phyloP scores from a whole-genome alignment of 2,797 vertebrate genomes.

The Hyperoplus lanceolatus region DNA sequence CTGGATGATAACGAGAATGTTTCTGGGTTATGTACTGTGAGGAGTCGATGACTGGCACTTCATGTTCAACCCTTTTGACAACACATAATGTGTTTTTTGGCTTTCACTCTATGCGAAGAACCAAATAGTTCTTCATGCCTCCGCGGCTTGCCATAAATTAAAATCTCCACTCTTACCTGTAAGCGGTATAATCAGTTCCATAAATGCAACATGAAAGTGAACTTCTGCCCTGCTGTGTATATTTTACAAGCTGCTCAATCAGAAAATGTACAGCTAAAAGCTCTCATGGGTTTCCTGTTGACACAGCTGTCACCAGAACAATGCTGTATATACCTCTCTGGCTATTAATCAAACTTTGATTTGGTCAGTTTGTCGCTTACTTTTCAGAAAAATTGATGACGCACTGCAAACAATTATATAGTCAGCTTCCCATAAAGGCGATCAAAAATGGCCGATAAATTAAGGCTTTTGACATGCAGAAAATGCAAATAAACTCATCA shows the following conservation, averaged over 20 bases:
- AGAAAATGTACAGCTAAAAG: slow-evolving; percentile 54
- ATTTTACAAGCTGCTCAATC: slow-evolving; percentile 53
- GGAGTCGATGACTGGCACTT: slow-evolving; percentile 44
- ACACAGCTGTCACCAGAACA: slow-evolving; percentile 65
- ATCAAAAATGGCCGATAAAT: slow-evolving; percentile 74
- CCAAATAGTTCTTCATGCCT: slow-evolving; percentile 13
- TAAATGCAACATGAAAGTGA: slow-evolving; percentile 51
- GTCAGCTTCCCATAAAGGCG: slow-evolving; percentile 63
- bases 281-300: slow-evolving; percentile 42
- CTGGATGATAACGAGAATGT: slow-evolving; percentile 53
- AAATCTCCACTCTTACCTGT: slow-evolving; percentile 48
- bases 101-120: slow-evolving; percentile 13
- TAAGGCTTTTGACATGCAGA: slow-evolving; percentile 68
- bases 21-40: slow-evolving; percentile 44
- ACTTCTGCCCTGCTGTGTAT: slow-evolving; percentile 40
- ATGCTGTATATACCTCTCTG: slow-evolving; percentile 38
- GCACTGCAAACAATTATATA: slow-evolving; percentile 61
- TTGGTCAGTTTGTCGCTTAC: slow-evolving; percentile 77
- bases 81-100: slow-evolving; percentile 19
- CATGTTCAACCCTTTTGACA: slow-evolving; percentile 48
- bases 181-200: slow-evolving; percentile 15
- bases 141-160: slow-evolving; percentile 23
- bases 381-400: slow-evolving; percentile 71
- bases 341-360: slow-evolving; percentile 72
- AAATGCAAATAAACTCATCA: slow-evolving; percentile 78